Conservation (phyloP, 2,888 invertebrate species). For the Ectropis crepuscularia region DNA sequence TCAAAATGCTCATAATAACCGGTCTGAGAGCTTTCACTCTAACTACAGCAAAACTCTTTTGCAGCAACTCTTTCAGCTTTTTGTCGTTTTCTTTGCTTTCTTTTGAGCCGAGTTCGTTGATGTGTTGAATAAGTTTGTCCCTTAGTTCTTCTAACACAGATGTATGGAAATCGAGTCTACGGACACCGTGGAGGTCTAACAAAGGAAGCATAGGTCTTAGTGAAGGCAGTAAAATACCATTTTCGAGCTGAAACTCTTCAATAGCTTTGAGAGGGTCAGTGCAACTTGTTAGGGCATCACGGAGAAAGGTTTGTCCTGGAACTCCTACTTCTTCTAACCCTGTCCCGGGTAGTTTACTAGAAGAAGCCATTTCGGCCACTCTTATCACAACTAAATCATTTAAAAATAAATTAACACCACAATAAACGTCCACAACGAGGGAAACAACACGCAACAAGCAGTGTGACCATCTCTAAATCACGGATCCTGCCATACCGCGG, state of each 20-base stretch:
- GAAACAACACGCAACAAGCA: too few species aligned
- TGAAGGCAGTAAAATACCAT: conserved; percentile 96
- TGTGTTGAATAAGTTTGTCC: conserved; percentile 89
- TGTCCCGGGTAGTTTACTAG: conserved; percentile 81
- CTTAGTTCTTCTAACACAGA: conserved; percentile 93
- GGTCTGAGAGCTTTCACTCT: conserved; percentile 95
- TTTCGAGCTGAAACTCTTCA: conserved; percentile 98
- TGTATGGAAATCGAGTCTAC: conserved; percentile 96
- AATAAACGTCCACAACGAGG: not conserved
- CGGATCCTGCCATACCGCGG: too few species aligned
- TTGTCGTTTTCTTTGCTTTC: conserved; percentile 90
- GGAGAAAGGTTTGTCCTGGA: conserved; percentile 93
- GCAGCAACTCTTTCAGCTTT: conserved; percentile 94
- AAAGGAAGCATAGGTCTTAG: conserved; percentile 97
- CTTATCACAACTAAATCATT: not conserved
- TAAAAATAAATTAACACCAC: not conserved
- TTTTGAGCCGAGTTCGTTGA: conserved; percentile 92
- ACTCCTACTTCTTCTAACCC: conserved; percentile 94
- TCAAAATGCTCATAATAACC: conserved; percentile 96
- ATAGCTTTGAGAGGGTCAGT: conserved; percentile 99
- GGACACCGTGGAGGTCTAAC: conserved; percentile 96
- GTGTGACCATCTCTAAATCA: too few species aligned
- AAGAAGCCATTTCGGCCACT: conserved; percentile 66
- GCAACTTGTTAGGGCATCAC: conserved; percentile 96
- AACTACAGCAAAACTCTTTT: conserved; percentile 97